These are phyloP conservation scores for Potorous gilbertii DNA, from an alignment of 2,797 vertebrate species.

Conservation along the genomic window DNA sequence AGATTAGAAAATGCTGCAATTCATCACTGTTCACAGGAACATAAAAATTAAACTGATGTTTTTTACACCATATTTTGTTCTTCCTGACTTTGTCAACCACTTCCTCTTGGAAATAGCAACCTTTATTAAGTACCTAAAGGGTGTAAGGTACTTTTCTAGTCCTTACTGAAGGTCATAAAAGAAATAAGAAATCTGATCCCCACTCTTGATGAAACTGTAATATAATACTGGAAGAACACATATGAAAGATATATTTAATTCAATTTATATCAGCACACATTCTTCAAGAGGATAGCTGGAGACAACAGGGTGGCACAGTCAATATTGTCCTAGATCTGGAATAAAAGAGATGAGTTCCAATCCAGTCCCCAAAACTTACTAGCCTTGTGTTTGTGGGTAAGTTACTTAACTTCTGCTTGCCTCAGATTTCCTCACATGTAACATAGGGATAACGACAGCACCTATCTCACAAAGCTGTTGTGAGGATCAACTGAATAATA, in stretches of 20 bases:
- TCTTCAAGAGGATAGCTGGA: not conserved
- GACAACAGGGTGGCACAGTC: not conserved
- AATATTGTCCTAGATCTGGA: not conserved
- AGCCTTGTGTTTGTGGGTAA: not conserved
- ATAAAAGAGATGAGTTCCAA: not conserved
- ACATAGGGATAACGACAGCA: not conserved
- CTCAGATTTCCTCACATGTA: not conserved
- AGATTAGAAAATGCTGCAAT: slow-evolving; percentile 61
- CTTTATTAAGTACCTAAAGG: slow-evolving; percentile 50
- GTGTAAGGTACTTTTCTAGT: slow-evolving; percentile 11
- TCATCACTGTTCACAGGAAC: slow-evolving; percentile 26
- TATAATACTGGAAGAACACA: slow-evolving; percentile 26
- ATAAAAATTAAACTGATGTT: slow-evolving; percentile 56
- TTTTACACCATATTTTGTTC: slow-evolving; percentile 45
- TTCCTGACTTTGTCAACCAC: slow-evolving; percentile 51
- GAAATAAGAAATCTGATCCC: slow-evolving; percentile 30
- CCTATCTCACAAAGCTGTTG: not conserved
- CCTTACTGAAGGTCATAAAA: slow-evolving; percentile 44
- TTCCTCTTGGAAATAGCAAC: slow-evolving; percentile 40
- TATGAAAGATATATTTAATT: not conserved
- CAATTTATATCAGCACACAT: not conserved
- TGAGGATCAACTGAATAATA: not conserved
- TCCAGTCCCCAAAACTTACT: not conserved
- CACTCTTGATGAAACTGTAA: not conserved
- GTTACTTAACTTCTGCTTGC: not conserved